Percentiles rank a stretch among this genome's conserved stretches.
Evolutionary conservation across 2,797 vertebrate genomes (phyloP).

Genomic region (Gymnocypris eckloni): DNA sequence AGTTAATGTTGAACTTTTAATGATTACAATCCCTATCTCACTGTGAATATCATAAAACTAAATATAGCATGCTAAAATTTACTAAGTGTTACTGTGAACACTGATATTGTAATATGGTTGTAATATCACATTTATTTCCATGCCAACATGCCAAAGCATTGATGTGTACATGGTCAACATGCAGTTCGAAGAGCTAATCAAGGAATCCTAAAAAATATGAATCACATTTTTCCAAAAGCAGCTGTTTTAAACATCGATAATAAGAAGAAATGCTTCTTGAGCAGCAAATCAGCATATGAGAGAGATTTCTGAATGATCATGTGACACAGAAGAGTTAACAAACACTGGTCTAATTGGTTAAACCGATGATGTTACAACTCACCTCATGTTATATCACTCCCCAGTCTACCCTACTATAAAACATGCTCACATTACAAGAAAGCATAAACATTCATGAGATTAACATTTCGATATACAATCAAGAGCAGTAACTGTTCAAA

Average conservation of each 20-base stretch:
- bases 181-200: background rate
- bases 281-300: background rate
- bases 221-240: too few species aligned
- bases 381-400: background rate
- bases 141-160: background rate
- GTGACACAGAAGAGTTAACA: background rate
- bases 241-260: background rate
- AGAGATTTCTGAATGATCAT: background rate
- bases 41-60: background rate
- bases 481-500: background rate
- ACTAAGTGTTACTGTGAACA: background rate
- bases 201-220: too few species aligned
- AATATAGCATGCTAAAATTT: background rate
- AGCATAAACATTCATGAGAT: background rate
- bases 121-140: background rate
- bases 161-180: background rate
- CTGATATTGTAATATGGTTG: background rate
- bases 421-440: background rate
- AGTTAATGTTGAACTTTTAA: too few species aligned
- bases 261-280: background rate
- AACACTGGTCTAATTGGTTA: background rate
- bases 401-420: background rate
- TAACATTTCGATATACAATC: background rate
- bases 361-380: background rate
- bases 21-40: background rate